Evolutionary conservation across 30 jellyfish, hydroid and myxozoan genomes (phyloP), one percentile per base, ranked within the genome.

Genomic region (Cassiopea andromeda): DNA sequence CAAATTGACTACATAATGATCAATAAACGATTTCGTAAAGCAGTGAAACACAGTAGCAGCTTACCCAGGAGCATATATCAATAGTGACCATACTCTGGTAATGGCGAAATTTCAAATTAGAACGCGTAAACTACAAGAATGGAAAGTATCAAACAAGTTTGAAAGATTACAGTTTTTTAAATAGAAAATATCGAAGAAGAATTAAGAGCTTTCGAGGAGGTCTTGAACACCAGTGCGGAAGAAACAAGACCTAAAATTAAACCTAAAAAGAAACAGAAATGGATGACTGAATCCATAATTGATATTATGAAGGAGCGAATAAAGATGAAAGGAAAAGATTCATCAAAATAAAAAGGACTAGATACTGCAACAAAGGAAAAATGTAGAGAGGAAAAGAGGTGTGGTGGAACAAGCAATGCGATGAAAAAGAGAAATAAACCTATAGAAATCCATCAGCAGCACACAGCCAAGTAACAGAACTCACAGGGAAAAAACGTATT

Each of bases 381-480:
- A 44, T 81, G 90, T 60, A 81, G 61, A 57, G 46, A 38, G 60
- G 90, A 18, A 48, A 81, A 12, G 90, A 81, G 46, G 85, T 7
- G 10, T 57, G 68, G 14, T 14, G 15, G n/a, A 48, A 59, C 19
- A 79, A 59, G 60, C 83, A 61, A 16, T 81, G 90, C 38, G 46
- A 81, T n/a, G 90, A 81, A 45, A 81, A 57, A 13, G 87, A 81
- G 57, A 57, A 50, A 47, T 4, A 7, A 27, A 43, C 5, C 7
- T 8, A 77, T 9, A 77, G 47, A n/a, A 77, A 83, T 61, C 86
- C 66, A 71, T 85, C 93, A 85, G 87, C 69, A 83, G 87, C 87
- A 69, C 91, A 83, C 73, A 69, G 38, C 87, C 67, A 69, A 83
- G 91, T 54, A 58, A 80, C 70, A 44, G 89, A 83, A 69, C 73